Base-by-base conservation (phyloP, 2,888 invertebrate species). In the Lepeophtheirus nordmannii region DNA sequence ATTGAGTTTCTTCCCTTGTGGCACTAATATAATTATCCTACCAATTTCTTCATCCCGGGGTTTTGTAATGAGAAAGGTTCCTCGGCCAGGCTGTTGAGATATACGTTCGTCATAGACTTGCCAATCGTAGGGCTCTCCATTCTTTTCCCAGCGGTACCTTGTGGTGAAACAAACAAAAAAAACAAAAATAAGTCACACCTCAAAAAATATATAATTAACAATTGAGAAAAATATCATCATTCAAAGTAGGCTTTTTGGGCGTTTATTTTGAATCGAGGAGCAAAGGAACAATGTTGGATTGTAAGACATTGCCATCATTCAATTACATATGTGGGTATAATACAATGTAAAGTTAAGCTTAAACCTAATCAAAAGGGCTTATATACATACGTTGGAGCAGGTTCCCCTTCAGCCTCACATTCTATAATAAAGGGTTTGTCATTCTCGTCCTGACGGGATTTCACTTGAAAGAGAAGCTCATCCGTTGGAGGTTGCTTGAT, bases 321-420 rank as follows among this genome's bases (percentile, higher is more conserved):
- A n/a, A n/a, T n/a, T n/a, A n/a, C n/a, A n/a, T n/a, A n/a, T n/a
- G n/a, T n/a, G n/a, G n/a, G n/a, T n/a, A n/a, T n/a, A n/a, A n/a
- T n/a, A n/a, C n/a, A n/a, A n/a, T n/a, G n/a, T n/a, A n/a, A n/a
- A n/a, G n/a, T n/a, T n/a, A n/a, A n/a, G n/a, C n/a, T n/a, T n/a
- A n/a, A n/a, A n/a, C n/a, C n/a, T n/a, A n/a, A n/a, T n/a, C n/a
- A 30, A 5, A 30, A 30, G 30, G 2, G 30, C 7, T 30, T 2
- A 8, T 56, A 39, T 64, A 81, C 84, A 80, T 83, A 96, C 91
- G 82, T 85, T 66, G 96, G 94, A 70, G 85, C 85, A 12, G 97
- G 97, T 76, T 92, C 89, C 71, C 93, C 96, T 75, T 87, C 87
- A 14, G 97, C 97, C 77, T 91, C 90, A 76, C 97, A 98, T 77